A percentile compares a stretch with the other conserved stretches of the same genome.
These are phyloP conservation scores for Elegia similella DNA, from an alignment of 2,888 invertebrate genomes.

Conservation along the genomic window DNA sequence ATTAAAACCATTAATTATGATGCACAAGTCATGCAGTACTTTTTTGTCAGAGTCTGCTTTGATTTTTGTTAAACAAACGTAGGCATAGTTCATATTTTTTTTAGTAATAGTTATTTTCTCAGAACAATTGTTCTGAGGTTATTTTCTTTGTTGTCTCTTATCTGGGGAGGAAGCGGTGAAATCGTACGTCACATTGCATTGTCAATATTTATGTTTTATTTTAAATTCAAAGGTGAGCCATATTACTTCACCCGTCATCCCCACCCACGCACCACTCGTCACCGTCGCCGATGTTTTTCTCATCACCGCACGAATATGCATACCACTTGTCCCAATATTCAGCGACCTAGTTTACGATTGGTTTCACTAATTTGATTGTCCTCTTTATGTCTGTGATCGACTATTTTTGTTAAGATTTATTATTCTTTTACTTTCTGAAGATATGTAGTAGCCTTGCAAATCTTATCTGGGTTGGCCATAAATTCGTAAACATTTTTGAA, in stretches of 20 bases:
- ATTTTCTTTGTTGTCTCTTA: no score
- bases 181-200: neutral
- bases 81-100: no score
- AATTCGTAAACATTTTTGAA: no score
- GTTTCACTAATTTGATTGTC: constrained; percentile 39
- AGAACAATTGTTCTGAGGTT: no score
- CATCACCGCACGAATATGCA: constrained; percentile 48
- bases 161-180: no score
- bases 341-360: constrained; percentile 50
- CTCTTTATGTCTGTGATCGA: constrained; percentile 23
- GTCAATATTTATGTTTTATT: constrained; percentile 11
- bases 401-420: constrained; percentile 4
- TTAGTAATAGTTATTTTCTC: no score
- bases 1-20: no score
- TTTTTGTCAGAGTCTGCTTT: no score
- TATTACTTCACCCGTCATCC: constrained; percentile 42
- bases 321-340: constrained; percentile 46
- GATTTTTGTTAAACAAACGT: no score
- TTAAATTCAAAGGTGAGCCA: constrained; percentile 21
- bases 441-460: no score
- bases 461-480: no score
- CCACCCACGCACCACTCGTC: constrained; percentile 57
- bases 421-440: neutral
- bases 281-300: constrained; percentile 58
- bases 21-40: no score